A percentile compares a stretch with the other conserved stretches of the same genome.
Evolutionary conservation across 2,888 invertebrate species (phyloP).

Genomic region (Calameuta pallipes): DNA sequence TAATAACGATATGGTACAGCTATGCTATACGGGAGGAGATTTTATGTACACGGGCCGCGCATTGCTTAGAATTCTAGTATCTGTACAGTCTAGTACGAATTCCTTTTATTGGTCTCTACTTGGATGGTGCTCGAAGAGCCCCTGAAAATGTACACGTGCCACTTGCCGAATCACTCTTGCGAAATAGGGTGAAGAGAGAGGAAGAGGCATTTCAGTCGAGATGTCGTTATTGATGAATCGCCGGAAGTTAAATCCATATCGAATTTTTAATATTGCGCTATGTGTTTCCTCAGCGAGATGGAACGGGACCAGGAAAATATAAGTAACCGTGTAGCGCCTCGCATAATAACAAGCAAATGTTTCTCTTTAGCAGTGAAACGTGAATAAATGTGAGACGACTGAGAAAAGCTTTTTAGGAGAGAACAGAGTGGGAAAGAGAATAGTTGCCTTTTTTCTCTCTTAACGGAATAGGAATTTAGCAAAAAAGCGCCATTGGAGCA

Average conservation of each 20-base stretch:
- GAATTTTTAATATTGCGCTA: not conserved
- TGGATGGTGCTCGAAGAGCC: not conserved
- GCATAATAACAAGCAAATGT: not conserved
- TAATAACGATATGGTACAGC: slow-evolving; percentile 52
- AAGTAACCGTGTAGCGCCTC: not conserved
- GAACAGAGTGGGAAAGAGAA: not conserved
- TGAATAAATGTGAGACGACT: not conserved
- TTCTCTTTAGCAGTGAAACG: not conserved
- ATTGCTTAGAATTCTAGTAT: slow-evolving; percentile 21
- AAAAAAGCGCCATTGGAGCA: not conserved
- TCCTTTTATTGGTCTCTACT: slow-evolving; percentile 8
- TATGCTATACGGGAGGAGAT: slow-evolving; percentile 38
- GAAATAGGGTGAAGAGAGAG: not conserved
- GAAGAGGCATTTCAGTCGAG: not conserved
- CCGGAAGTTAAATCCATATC: not conserved
- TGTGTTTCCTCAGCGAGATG: not conserved
- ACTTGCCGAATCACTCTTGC: not conserved
- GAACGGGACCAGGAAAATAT: not conserved
- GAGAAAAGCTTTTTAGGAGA: not conserved
- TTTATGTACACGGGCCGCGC: slow-evolving; percentile 15
- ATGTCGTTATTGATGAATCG: not conserved
- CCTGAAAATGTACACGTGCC: not conserved
- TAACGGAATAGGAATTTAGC: not conserved
- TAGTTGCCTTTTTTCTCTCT: not conserved
- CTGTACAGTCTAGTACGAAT: slow-evolving; percentile 33